Percentiles rank a stretch among this genome's conserved stretches.
Conservation (phyloP, 2,888 invertebrate genomes). For the Drosophila glabriapex region DNA sequence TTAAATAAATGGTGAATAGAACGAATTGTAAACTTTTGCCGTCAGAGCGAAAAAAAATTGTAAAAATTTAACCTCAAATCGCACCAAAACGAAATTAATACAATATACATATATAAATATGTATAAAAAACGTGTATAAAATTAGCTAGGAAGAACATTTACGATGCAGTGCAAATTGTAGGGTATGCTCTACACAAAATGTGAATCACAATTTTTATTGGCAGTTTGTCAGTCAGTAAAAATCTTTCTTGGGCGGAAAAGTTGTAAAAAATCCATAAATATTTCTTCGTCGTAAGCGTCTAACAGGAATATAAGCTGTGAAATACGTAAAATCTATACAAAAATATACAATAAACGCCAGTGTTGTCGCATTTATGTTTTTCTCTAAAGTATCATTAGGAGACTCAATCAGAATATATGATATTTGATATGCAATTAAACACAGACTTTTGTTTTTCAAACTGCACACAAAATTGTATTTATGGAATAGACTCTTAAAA, state of each 20-base stretch:
- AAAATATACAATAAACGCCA: not conserved
- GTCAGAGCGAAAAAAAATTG: constrained; percentile 67
- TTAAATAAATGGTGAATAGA: constrained; percentile 74
- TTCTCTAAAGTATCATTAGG: not conserved
- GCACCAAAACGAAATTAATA: constrained; percentile 24
- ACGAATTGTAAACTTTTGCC: constrained; percentile 58
- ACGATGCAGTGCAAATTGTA: constrained; percentile 14
- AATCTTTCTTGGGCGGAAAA: not conserved
- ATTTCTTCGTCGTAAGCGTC: not conserved
- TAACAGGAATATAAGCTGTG: not conserved
- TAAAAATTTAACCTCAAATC: constrained; percentile 9
- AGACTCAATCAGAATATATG: not conserved
- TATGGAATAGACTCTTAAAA: not conserved
- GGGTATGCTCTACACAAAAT: not conserved
- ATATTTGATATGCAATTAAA: not conserved
- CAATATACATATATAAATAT: not conserved
- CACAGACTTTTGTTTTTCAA: not conserved
- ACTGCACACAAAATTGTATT: not conserved
- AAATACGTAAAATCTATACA: not conserved
- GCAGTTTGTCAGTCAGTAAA: constrained; percentile 9
- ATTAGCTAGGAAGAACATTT: constrained; percentile 11
- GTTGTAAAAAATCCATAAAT: constrained; percentile 14
- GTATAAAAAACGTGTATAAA: constrained; percentile 10
- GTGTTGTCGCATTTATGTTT: not conserved
- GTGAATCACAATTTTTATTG: constrained; percentile 11